These are phyloP conservation scores for Nannospalax galili DNA, from an alignment of 2,113 vertebrate genomes.

Conservation along the genomic window DNA sequence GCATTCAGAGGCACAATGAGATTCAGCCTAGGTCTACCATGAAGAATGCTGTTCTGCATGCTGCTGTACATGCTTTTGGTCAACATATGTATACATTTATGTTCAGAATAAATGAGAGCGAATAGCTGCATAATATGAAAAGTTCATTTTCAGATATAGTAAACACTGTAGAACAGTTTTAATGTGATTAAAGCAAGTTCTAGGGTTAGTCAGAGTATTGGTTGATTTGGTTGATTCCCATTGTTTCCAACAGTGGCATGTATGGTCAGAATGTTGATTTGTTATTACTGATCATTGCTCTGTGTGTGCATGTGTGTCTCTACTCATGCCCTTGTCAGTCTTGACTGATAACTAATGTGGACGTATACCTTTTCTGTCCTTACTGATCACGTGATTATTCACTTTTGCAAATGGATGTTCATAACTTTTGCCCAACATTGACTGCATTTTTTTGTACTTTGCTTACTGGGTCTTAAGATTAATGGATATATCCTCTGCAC, in stretches of 20 bases:
- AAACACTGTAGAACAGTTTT: not conserved
- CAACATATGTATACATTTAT: not conserved
- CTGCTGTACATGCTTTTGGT: not conserved
- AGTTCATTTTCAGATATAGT: not conserved
- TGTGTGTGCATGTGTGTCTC: not conserved
- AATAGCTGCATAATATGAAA: not conserved
- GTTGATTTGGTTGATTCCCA: not conserved
- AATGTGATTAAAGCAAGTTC: not conserved
- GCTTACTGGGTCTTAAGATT: not conserved
- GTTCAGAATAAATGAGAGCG: not conserved
- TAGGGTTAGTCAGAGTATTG: not conserved
- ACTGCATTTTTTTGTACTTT: not conserved
- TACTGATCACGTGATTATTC: not conserved
- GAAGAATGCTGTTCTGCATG: not conserved
- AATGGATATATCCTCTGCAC: not conserved
- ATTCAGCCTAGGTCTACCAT: not conserved
- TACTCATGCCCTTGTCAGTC: not conserved
- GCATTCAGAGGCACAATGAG: not conserved
- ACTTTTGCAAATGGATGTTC: not conserved
- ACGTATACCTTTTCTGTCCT: not conserved
- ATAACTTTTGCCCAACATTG: not conserved
- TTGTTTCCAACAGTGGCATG: not conserved
- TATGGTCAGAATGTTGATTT: not conserved
- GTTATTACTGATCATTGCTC: not conserved
- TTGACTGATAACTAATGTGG: not conserved